These are phyloP conservation scores for Cephus pulcher DNA, from an alignment of 2,888 invertebrate genomes.

Conservation along the genomic window DNA sequence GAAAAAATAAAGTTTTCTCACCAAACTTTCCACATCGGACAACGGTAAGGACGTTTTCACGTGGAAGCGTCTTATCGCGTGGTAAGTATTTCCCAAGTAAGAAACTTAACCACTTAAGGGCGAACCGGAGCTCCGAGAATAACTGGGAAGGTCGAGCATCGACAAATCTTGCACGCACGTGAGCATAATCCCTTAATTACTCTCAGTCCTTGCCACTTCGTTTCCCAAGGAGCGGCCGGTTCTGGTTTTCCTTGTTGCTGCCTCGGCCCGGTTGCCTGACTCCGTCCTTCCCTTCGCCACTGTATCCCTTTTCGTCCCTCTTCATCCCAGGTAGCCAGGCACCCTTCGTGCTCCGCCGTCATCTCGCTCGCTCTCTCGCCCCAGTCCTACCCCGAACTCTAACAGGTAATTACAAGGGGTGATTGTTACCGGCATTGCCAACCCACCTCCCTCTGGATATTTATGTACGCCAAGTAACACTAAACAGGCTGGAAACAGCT, in stretches of 20 bases:
- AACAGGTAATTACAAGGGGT: slow-evolving; percentile 45
- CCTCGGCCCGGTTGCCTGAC: slow-evolving; percentile 12
- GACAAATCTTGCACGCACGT: slow-evolving; percentile 45
- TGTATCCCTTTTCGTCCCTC: slow-evolving; percentile 9
- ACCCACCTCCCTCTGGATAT: slow-evolving; percentile 31
- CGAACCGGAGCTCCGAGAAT: no score
- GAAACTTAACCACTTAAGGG: slow-evolving; percentile 16
- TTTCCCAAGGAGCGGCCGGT: slow-evolving; percentile 5
- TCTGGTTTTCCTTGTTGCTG: slow-evolving; percentile 9
- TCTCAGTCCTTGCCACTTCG: slow-evolving; percentile 22
- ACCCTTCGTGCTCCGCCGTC: background rate
- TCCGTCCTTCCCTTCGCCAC: slow-evolving; percentile 10
- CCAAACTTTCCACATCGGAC: no score
- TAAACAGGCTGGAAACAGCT: slow-evolving; percentile 42
- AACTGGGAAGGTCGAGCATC: slow-evolving; percentile 16
- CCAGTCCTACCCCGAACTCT: slow-evolving; percentile 14
- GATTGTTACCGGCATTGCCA: slow-evolving; percentile 37
- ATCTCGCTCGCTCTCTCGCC: background rate
- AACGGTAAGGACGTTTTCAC: no score
- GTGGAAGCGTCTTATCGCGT: no score
- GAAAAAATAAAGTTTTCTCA: no score
- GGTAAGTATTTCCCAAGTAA: background rate
- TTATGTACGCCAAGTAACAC: slow-evolving; percentile 39
- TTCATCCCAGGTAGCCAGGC: slow-evolving; percentile 8
- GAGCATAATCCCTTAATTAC: slow-evolving; percentile 49